Base-by-base conservation (phyloP, 2,113 vertebrate species). In the Ivindomyrus marchei region DNA sequence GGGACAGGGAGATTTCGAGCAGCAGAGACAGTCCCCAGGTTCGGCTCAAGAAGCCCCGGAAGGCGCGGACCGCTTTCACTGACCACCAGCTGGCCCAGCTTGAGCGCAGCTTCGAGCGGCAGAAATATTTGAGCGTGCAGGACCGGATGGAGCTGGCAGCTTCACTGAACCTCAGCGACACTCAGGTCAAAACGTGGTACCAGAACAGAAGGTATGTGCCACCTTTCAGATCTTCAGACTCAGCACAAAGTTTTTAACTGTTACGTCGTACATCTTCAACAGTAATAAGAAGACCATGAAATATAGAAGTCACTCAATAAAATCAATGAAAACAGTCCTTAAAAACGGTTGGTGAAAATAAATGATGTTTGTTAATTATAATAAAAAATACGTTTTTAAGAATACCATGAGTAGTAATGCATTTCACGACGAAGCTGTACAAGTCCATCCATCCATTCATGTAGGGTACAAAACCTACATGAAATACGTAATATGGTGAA, bases 181-280 rank as follows among this genome's bases (percentile, higher is more conserved):
- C 98, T 31, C 98, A 99, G 95, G 98, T 99, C 94, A 99, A 99
- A 95, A 99, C 98, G 93, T 99, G 98, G 98, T 99, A 99, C 97
- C 98, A 99, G 96, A 99, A 99, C 97, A 95, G 98, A 92, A 99
- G 98, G 98, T 99, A 95, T 97, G 93, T 27, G 49, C 31, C 87
- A 52, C 49, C 3, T 85, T 10, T 15, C 17, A 46, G 15, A 36
- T 39, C 31, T 36, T 19, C 21, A 24, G 83, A 47, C 83, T 46
- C 83, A 85, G 42, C 45, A 47, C 7, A 46, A 47, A 85, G 83
- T 47, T n/a, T 85, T 85, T 85, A 45, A 85, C 42, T 42, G 36
- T 80, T 42, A 80, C 74, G 9, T 17, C 74, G 74, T 80, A 42
- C 36, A 77, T 80, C 2, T 80, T 85, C 19, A 85, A 85, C 83